Evolutionary conservation across 2,113 vertebrate species (phyloP).

Genomic region (Esox niger): DNA sequence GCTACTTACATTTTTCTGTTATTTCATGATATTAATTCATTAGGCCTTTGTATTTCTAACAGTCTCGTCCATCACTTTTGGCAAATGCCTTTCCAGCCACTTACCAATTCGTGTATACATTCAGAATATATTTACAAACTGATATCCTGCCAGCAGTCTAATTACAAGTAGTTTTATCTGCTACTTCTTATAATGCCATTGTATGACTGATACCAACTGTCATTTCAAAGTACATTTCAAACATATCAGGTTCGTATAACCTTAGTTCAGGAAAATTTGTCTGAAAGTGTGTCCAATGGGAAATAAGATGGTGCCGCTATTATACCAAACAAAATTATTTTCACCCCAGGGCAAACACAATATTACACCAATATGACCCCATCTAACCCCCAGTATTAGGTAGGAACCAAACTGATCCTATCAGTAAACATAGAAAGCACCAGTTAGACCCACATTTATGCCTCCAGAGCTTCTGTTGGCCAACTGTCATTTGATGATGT

Average conservation of each 20-base stretch:
- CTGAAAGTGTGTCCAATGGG: constrained; percentile 63
- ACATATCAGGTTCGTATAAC: constrained; percentile 45
- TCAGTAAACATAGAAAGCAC: constrained; percentile 65
- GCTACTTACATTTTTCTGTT: too few species aligned
- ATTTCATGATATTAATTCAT: too few species aligned
- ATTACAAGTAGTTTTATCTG: not conserved
- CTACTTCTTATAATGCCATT: not conserved
- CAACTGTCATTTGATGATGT: constrained; percentile 3
- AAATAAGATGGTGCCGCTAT: constrained; percentile 76
- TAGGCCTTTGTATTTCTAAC: too few species aligned
- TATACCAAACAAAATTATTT: constrained; percentile 75
- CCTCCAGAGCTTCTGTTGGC: constrained; percentile 43
- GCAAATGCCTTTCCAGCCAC: too few species aligned
- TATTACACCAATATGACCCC: constrained; percentile 70
- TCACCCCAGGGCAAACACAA: constrained; percentile 69
- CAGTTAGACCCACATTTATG: constrained; percentile 34
- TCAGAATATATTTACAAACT: not conserved
- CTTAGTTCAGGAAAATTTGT: constrained; percentile 64
- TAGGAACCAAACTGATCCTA: constrained; percentile 63
- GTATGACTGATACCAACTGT: constrained; percentile 20
- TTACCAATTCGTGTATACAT: not conserved
- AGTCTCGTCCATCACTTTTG: too few species aligned
- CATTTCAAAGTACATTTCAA: constrained; percentile 37
- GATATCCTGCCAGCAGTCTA: not conserved
- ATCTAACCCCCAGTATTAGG: constrained; percentile 59